Evolutionary conservation across 2,888 invertebrate genomes (phyloP).

Genomic region (Hartigia nigra): DNA sequence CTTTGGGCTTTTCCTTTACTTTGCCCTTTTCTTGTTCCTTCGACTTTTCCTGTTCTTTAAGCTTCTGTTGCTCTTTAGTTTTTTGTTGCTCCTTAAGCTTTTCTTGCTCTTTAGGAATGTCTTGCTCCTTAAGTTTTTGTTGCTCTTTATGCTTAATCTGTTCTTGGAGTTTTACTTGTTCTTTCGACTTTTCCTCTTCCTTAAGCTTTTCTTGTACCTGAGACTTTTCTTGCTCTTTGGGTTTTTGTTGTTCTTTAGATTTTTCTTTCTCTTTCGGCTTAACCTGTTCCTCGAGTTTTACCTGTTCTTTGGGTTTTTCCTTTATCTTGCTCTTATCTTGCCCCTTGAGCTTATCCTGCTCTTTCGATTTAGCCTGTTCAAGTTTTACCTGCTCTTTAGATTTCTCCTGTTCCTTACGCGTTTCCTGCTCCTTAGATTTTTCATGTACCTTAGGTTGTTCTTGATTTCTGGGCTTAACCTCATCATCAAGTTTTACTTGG

Average conservation of each 20-base stretch:
- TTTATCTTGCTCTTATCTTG: constrained; percentile 65
- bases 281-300: constrained; percentile 46
- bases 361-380: constrained; percentile 34
- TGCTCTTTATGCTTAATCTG: constrained; percentile 42
- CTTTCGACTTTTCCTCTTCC: no score
- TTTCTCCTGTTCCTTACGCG: not conserved
- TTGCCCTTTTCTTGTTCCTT: constrained; percentile 40
- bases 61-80: constrained; percentile 30
- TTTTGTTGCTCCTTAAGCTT: constrained; percentile 57
- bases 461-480: not conserved
- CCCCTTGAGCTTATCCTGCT: constrained; percentile 60
- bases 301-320: constrained; percentile 29
- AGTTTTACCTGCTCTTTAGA: not conserved
- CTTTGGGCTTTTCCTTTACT: not conserved
- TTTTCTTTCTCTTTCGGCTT: not conserved
- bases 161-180: no score
- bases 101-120: constrained; percentile 39
- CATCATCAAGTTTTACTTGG: no score
- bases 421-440: not conserved
- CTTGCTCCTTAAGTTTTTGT: constrained; percentile 64
- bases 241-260: no score
- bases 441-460: not conserved
- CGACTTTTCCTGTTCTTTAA: constrained; percentile 36
- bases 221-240: not conserved
- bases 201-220: constrained; percentile 16